Evolutionary conservation across 2,797 vertebrate genomes (phyloP), one percentile per base, ranked within the genome.

Genomic region (Orestias chungarensis): DNA sequence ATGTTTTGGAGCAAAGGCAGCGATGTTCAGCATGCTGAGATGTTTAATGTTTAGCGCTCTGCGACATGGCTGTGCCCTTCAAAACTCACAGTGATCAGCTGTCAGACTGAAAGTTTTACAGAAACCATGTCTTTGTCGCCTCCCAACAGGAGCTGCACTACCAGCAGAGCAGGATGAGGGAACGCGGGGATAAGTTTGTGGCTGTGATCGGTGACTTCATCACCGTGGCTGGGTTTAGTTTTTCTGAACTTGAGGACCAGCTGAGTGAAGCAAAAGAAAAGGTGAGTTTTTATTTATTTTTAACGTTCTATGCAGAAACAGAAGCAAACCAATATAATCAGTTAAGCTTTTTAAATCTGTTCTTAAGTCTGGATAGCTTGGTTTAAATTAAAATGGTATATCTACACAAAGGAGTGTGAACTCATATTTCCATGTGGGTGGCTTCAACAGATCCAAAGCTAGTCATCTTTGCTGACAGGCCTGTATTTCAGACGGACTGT

Each of bases 221-320:
- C 93, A 99, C 97, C 0, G 97, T 99, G 76, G 97, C 97, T 55
- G 97, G 97, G 84, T 99, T 99, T 91, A 97, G 98, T 89, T 99
- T 99, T 94, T 98, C 97, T 0, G 98, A 99, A 88, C 93, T 99
- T 74, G 97, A 99, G 80, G 98, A 99, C 70, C 96, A 96, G 84
- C 94, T 99, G 75, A 94, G 87, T 0, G 97, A 99, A 79, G 96
- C 98, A 86, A 96, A 94, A 90, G 96, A 97, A 81, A 98, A 98
- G 96, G 98, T 4, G 42, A 67, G 14, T 52, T 38, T 25, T 14
- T 40, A n/a, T n/a, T n/a, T n/a, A n/a, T n/a, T n/a, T n/a, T n/a
- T n/a, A n/a, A n/a, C n/a, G n/a, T n/a, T n/a, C 25, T n/a, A 15
- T 64, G 42, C 38, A 4, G 14, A 42, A 14, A 64, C 11, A 25